phyloP scores from a whole-genome alignment of 2,888 invertebrate species.

The Heteropelma amictum region DNA sequence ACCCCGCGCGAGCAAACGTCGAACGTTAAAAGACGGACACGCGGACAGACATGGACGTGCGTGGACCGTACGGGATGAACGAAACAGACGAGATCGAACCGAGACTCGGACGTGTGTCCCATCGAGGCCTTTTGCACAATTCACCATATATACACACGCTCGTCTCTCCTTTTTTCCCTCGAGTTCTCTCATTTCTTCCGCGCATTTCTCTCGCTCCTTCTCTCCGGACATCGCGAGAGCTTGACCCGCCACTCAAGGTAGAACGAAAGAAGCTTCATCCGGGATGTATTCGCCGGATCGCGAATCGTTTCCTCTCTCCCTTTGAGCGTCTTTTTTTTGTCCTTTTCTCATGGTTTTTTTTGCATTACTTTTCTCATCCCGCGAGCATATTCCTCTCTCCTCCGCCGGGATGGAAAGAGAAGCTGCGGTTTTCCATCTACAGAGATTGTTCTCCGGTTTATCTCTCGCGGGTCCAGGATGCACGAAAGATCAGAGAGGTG shows the following conservation, averaged over 20 bases:
- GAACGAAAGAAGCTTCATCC: constrained; percentile 52
- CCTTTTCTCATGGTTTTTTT: constrained; percentile 5
- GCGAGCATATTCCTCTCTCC: constrained; percentile 4
- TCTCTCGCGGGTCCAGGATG: neutral
- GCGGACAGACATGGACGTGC: constrained; percentile 67
- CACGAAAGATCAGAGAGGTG: constrained; percentile 50
- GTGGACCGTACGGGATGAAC: constrained; percentile 63
- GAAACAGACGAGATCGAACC: constrained; percentile 63
- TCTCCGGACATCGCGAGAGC: constrained; percentile 40
- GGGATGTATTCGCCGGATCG: constrained; percentile 48
- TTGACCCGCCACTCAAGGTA: constrained; percentile 37
- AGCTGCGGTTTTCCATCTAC: constrained; percentile 51
- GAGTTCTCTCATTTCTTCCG: constrained; percentile 23
- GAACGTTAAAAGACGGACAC: constrained; percentile 60
- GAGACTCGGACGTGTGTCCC: constrained; percentile 58
- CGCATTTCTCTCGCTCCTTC: constrained; percentile 21
- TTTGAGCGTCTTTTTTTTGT: no score
- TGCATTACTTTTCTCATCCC: constrained; percentile 4
- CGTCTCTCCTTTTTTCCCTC: constrained; percentile 37
- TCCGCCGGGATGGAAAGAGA: constrained; percentile 17
- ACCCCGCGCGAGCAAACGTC: constrained; percentile 56
- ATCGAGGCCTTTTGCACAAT: constrained; percentile 56
- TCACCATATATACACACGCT: no score
- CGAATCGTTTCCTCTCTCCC: constrained; percentile 5
- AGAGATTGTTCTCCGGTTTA: constrained; percentile 43